A percentile compares a stretch with the other conserved stretches of the same genome.
Conservation (phyloP, 2,797 vertebrate species). For the Phaenicophaeus curvirostris region DNA sequence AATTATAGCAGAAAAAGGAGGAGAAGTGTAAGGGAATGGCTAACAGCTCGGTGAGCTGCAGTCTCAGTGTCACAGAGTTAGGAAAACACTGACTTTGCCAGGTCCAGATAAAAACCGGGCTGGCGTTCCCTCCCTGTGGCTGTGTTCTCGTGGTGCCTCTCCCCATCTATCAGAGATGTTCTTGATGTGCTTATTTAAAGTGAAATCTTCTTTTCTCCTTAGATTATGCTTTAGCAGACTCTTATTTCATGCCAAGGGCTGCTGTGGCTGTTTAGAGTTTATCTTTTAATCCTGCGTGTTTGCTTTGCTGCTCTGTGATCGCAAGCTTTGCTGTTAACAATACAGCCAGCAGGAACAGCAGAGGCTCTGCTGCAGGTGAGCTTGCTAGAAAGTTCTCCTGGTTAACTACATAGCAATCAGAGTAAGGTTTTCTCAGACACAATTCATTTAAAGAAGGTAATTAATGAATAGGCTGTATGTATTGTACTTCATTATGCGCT, state of each 20-base stretch:
- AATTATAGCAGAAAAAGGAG: constrained; percentile 2
- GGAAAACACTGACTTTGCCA: background rate
- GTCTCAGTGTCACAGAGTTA: background rate
- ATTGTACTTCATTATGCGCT: background rate
- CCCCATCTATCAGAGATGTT: background rate
- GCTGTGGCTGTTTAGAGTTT: background rate
- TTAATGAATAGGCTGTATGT: background rate
- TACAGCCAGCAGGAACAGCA: background rate
- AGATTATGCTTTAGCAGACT: background rate
- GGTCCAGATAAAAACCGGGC: background rate
- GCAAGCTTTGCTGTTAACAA: background rate
- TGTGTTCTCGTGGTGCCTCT: background rate
- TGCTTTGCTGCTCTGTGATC: background rate
- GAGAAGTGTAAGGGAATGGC: background rate
- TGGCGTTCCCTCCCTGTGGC: background rate
- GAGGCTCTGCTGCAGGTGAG: background rate
- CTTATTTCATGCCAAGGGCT: background rate
- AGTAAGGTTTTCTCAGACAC: background rate
- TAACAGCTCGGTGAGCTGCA: background rate
- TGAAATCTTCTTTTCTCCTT: background rate
- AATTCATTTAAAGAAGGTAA: background rate
- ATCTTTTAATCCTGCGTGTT: background rate
- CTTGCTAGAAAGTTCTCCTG: background rate
- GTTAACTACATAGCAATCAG: background rate
- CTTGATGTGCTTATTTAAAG: background rate